phyloP scores from a whole-genome alignment of 2,888 invertebrate genomes.

The Acrobasis consociella region DNA sequence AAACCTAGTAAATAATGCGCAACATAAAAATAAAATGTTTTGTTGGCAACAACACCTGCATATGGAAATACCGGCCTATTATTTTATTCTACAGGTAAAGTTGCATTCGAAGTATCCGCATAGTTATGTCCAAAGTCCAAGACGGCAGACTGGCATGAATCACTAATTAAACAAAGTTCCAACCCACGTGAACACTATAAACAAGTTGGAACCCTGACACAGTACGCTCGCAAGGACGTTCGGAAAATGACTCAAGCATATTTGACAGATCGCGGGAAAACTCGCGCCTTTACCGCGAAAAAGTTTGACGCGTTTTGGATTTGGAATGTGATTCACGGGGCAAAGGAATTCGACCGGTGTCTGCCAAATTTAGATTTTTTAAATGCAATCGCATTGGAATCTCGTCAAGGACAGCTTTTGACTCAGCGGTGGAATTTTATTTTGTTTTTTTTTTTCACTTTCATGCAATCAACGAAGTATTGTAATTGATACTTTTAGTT shows the following conservation, averaged over 20 bases:
- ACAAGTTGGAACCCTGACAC: conserved; percentile 43
- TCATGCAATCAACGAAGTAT: not conserved
- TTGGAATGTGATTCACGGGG: conserved; percentile 35
- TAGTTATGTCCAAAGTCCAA: conserved; percentile 28
- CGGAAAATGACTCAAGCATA: conserved; percentile 48
- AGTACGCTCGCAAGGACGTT: conserved; percentile 51
- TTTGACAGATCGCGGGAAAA: conserved; percentile 50
- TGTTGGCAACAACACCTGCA: not conserved
- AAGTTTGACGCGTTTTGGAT: conserved; percentile 29
- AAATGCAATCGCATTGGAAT: conserved; percentile 15
- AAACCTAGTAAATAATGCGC: too few species aligned
- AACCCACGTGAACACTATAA: conserved; percentile 31
- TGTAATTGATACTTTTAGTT: too few species aligned
- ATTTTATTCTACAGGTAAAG: not conserved
- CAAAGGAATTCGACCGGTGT: conserved; percentile 19
- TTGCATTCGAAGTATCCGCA: conserved; percentile 16
- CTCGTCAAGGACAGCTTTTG: conserved; percentile 23
- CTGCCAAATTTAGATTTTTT: conserved; percentile 20
- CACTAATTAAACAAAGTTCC: conserved; percentile 40
- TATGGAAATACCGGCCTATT: not conserved
- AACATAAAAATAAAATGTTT: not conserved
- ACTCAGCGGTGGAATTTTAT: conserved; percentile 17
- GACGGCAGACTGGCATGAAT: conserved; percentile 21
- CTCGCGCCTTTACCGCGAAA: conserved; percentile 46
- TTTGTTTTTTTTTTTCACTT: not conserved